Base-by-base conservation (phyloP, 2,113 vertebrate species). In the Sisor rabdophorus region DNA sequence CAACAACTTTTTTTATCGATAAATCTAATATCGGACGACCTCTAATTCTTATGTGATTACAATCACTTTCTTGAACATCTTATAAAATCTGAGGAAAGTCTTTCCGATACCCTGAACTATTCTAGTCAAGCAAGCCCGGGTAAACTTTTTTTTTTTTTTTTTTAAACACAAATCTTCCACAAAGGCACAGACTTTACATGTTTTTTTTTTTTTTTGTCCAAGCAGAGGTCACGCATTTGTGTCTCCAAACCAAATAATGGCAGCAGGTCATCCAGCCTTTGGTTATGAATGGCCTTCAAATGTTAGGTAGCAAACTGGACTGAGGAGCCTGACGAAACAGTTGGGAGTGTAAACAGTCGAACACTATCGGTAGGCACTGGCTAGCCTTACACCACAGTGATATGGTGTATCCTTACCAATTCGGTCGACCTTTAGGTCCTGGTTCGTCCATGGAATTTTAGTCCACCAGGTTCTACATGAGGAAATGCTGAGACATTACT, bases 341-440 rank as follows among this genome's bases (percentile, higher is more conserved):
- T 22, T 73, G 22, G 52, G n/a, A 64, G 60, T 67, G 61, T 53
- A 76, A 76, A 76, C 71, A 75, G 54, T 13, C 54, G 47, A 16
- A 54, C 59, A 53, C 40, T n/a, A 22, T n/a, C 54, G 40, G 55
- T 61, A 53, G 47, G 44, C 70, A 70, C 15, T 44, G 6, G 17
- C 63, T 68, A 40, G 32, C 7, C 32, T 28, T 63, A 55, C 30
- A 76, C 59, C 77, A 78, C 77, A 78, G 77, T 65, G 59, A 52
- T 78, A 47, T 24, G n/a, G 65, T 72, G 13, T 26, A 64, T 58
- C 56, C 9, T 48, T 59, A 73, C 20, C 17, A 28, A 47, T 26
- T n/a, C n/a, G 19, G 19, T 56, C 9, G 19, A 72, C 54, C 48
- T 54, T 47, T 56, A 72, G 44, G 44, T 77, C 68, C 22, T 56